Percentiles rank a stretch among this genome's conserved stretches.
Conservation (phyloP, 2,888 invertebrate genomes). For the Oscheius sp. region DNA sequence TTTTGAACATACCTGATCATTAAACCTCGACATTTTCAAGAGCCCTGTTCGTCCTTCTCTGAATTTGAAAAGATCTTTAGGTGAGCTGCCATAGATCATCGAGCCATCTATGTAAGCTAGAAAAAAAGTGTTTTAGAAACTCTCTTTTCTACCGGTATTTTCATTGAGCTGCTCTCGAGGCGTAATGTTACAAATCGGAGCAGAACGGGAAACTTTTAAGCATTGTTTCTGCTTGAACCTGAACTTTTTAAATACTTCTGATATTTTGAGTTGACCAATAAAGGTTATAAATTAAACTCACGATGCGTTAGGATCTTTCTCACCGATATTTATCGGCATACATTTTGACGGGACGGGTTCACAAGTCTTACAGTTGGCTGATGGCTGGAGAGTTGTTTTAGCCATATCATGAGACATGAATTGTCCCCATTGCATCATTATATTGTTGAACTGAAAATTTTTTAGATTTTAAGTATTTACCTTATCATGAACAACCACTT, state of each 20-base stretch:
- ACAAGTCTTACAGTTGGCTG: constrained; percentile 63
- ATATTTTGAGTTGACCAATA: neutral
- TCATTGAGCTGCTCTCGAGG: constrained; percentile 84
- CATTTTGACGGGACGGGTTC: constrained; percentile 62
- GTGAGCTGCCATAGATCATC: constrained; percentile 68
- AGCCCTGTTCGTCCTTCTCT: constrained; percentile 66
- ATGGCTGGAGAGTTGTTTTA: constrained; percentile 65
- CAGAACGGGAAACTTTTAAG: constrained; percentile 77
- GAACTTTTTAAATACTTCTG: constrained; percentile 18
- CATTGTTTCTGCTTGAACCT: constrained; percentile 66
- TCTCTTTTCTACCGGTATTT: constrained; percentile 71
- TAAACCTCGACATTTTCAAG: constrained; percentile 51
- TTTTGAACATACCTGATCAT: constrained; percentile 42
- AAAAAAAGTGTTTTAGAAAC: neutral
- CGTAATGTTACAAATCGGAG: constrained; percentile 94
- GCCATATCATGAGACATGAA: constrained; percentile 70
- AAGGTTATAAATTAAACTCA: constrained; percentile 25
- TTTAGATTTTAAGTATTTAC: constrained; percentile 20
- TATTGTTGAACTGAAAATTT: constrained; percentile 61
- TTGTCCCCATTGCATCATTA: constrained; percentile 71
- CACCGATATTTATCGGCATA: constrained; percentile 66
- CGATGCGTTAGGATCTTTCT: constrained; percentile 64
- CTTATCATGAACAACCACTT: constrained; percentile 62
- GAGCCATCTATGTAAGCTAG: constrained; percentile 86
- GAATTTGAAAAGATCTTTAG: constrained; percentile 66